Conservation (phyloP, 2,888 invertebrate genomes). For the Thelaira solivaga region DNA sequence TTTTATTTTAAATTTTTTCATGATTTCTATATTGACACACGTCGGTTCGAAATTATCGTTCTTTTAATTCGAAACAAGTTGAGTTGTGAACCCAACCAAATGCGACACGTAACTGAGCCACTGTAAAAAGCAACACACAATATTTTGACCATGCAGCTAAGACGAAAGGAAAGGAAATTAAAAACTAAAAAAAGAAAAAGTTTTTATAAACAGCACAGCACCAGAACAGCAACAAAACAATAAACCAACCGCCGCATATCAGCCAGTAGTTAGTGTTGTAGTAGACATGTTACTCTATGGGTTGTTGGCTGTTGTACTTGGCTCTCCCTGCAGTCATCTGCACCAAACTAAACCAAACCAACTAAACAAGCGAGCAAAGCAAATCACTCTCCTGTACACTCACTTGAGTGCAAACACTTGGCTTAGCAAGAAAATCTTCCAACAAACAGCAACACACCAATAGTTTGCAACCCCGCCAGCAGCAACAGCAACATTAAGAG, state of each 20-base stretch:
- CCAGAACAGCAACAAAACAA: slow-evolving; percentile 23
- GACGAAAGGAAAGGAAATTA: slow-evolving; percentile 43
- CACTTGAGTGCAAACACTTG: slow-evolving; percentile 36
- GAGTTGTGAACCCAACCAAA: slow-evolving; percentile 76
- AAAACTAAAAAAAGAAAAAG: slow-evolving; percentile 43
- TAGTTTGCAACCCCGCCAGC: slow-evolving; percentile 41
- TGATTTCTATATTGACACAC: slow-evolving; percentile 29
- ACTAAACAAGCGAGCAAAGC: slow-evolving; percentile 10
- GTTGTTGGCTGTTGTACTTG: slow-evolving; percentile 38
- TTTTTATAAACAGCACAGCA: slow-evolving; percentile 14
- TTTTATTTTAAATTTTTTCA: slow-evolving; percentile 26
- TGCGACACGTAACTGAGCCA: slow-evolving; percentile 76
- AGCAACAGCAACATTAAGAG: not conserved
- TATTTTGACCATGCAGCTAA: slow-evolving; percentile 64
- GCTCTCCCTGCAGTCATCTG: slow-evolving; percentile 38
- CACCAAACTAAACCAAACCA: slow-evolving; percentile 23
- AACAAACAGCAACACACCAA: slow-evolving; percentile 18
- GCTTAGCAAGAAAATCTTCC: slow-evolving; percentile 1
- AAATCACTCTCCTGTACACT: slow-evolving; percentile 9
- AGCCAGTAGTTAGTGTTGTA: slow-evolving; percentile 31
- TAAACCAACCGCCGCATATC: slow-evolving; percentile 31
- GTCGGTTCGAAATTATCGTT: slow-evolving; percentile 37
- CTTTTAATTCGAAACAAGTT: slow-evolving; percentile 54
- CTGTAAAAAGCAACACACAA: slow-evolving; percentile 64
- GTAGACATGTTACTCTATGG: slow-evolving; percentile 20